These are phyloP conservation scores for Herpetotheres cachinnans DNA, from an alignment of 2,113 vertebrate genomes.

Conservation along the genomic window DNA sequence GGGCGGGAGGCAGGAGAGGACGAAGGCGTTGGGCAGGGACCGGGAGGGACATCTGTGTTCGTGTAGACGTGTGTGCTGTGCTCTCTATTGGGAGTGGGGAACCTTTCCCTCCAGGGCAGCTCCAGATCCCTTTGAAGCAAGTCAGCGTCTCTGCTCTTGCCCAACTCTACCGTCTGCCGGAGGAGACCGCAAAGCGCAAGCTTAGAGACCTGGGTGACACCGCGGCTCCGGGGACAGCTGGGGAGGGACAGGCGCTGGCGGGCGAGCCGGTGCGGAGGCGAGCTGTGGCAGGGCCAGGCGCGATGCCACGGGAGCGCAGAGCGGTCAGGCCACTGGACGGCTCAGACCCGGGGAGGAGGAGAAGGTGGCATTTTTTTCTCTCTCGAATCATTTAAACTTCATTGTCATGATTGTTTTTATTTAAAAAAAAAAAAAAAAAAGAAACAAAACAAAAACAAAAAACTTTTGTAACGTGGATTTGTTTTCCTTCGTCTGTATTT, in stretches of 20 bases:
- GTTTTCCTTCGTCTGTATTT: conserved; percentile 60
- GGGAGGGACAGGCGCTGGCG: background rate
- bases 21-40: background rate
- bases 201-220: background rate
- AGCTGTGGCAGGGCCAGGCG: background rate
- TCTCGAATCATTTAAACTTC: conserved; percentile 47
- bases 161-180: background rate
- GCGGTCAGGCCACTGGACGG: background rate
- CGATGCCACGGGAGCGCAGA: background rate
- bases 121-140: conserved; percentile 6
- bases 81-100: background rate
- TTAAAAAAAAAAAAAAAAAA: conserved; percentile 45
- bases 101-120: conserved; percentile 32
- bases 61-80: background rate
- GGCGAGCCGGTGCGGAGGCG: fast-evolving
- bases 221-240: background rate
- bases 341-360: conserved; percentile 31
- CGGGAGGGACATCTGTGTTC: background rate
- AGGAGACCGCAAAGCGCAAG: background rate
- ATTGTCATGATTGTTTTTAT: conserved; percentile 61
- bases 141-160: background rate
- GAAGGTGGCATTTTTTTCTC: conserved; percentile 30
- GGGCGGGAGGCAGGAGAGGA: background rate
- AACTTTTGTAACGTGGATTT: conserved; percentile 63
- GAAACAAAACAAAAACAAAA: conserved; percentile 27